Conservation (phyloP, 2,888 invertebrate genomes). For the Luperina nickerlii region DNA sequence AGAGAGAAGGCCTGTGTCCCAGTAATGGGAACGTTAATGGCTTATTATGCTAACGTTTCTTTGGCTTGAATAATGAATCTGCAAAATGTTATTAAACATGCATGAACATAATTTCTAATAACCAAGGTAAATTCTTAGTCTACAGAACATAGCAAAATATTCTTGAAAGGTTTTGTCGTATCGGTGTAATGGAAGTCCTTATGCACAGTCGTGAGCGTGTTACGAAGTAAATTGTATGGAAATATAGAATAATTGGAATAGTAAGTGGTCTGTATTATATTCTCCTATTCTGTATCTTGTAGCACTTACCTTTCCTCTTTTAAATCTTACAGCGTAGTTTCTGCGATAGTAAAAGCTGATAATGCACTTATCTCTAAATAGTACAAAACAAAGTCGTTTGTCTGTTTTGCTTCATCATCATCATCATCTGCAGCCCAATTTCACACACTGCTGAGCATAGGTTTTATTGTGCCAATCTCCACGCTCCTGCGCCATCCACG, state of each 20-base stretch:
- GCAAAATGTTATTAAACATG: background rate
- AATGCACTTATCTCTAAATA: conserved; percentile 5
- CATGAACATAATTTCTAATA: background rate
- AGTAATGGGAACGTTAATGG: background rate
- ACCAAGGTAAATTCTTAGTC: conserved; percentile 9
- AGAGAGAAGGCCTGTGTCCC: too few species aligned
- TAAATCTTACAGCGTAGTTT: conserved; percentile 35
- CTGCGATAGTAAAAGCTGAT: conserved; percentile 7
- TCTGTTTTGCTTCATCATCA: background rate
- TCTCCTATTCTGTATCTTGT: conserved; percentile 24
- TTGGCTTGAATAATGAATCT: background rate
- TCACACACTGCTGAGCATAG: background rate
- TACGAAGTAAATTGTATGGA: conserved; percentile 23
- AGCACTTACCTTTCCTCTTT: conserved; percentile 40
- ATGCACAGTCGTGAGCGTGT: conserved; percentile 38
- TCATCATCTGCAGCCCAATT: background rate
- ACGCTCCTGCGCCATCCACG: background rate
- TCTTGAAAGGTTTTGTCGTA: conserved; percentile 18
- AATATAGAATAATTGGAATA: conserved; percentile 28
- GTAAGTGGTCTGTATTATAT: conserved; percentile 44
- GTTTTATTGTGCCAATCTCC: background rate
- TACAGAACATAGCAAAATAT: background rate
- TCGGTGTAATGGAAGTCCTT: conserved; percentile 16
- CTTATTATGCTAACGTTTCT: background rate
- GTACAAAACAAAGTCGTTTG: background rate